A percentile compares a stretch with the other conserved stretches of the same genome.
Conservation (phyloP, 2,797 vertebrate species). For the Salmo trutta region DNA sequence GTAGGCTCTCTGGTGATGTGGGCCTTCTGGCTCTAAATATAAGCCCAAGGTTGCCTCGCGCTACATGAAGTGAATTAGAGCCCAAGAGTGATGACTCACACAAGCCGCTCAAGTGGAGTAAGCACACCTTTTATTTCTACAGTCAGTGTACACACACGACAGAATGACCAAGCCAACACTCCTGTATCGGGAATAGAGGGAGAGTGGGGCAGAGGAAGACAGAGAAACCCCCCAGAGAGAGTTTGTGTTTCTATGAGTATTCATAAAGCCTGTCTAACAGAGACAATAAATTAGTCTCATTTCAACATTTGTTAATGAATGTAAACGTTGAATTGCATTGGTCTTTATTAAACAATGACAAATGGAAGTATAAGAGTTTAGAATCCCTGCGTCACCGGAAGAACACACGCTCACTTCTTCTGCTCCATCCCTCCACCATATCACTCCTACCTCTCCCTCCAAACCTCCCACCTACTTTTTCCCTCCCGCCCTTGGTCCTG, state of each 20-base stretch:
- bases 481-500: constrained; percentile 5
- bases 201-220: neutral
- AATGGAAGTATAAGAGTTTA: neutral
- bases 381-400: neutral
- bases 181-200: neutral
- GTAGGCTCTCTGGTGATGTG: neutral
- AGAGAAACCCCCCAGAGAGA: neutral
- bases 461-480: neutral
- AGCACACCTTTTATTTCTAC: neutral
- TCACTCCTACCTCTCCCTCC: neutral
- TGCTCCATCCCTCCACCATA: neutral
- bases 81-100: neutral
- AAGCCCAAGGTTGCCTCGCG: neutral
- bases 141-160: neutral
- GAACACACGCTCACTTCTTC: neutral
- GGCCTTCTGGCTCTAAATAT: neutral
- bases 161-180: neutral
- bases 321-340: neutral
- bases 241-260: neutral
- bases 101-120: neutral
- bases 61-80: neutral
- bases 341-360: neutral
- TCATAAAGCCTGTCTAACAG: neutral
- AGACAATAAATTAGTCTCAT: neutral
- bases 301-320: neutral